Base-by-base conservation (phyloP, 2,797 vertebrate genomes). In the Labroides dimidiatus region DNA sequence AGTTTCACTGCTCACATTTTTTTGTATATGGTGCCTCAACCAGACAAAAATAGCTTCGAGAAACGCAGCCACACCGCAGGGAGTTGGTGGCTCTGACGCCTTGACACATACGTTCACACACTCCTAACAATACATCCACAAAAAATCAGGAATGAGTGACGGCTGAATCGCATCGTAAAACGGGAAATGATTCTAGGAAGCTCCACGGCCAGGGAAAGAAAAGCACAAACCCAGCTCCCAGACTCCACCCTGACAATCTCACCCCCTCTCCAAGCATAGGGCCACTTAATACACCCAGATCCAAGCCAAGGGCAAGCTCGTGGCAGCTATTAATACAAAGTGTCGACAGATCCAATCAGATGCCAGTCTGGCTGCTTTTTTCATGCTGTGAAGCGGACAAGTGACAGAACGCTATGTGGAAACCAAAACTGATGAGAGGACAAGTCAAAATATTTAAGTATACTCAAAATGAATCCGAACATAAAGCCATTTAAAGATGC, bases 281-380 rank as follows among this genome's bases (percentile, higher is more conserved):
- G 6, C 19, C 48, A 64, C 67, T 13, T 33, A 27, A 72, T 71
- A 72, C 72, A 74, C 52, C 61, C 68, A 64, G 61, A 82, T 78
- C 72, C 50, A 21, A 82, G 77, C 64, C 68, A 74, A 82, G 82
- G 80, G 69, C 48, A 41, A 67, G 57, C 77, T 75, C 12, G 71
- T 81, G 80, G 85, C 82, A 57, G 74, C 88, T 93, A 89, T 91
- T 93, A 90, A 91, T 93, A 93, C 66, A 78, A 57, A 30, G 76
- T 81, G 91, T 77, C 73, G 85, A 91, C 84, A 93, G 80, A 67
- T 53, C 79, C 59, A 77, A 75, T 89, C 90, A 84, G 73, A 78
- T 33, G 64, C 83, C 80, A 70, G 72, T 42, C 62, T 48, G 50
- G 54, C 58, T 56, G 37, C 77, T 81, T 74, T 78, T 87, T 78